Evolutionary conservation across 2,113 vertebrate species (phyloP), one percentile per base, ranked within the genome.

Genomic region (Chloebia gouldiae): DNA sequence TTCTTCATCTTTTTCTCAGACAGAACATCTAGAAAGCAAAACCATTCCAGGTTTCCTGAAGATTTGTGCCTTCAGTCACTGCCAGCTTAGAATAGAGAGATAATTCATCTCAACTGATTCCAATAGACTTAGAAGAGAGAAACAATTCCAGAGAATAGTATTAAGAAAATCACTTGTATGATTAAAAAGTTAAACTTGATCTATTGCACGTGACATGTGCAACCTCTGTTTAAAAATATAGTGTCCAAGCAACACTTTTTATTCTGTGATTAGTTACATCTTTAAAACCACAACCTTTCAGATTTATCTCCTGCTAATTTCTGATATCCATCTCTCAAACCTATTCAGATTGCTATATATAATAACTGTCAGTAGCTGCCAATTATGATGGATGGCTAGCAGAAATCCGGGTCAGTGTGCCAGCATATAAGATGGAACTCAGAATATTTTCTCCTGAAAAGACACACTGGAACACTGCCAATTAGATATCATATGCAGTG

Each of bases 121-220:
- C 11, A 60, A 27, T 0, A 37, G 37, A 56, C 30, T 92, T 63
- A 27, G 63, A 88, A 86, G 54, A 54, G 9, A 10, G 8, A 86
- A 79, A 88, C 7, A 9, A 33, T 51, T 30, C 40, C 71, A 91
- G 72, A 84, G 19, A 93, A 59, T 4, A 68, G 13, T 15, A 68
- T 35, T 78, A 88, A 85, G 51, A 90, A 94, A 83, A 78, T 44
- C 4, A 75, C 31, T 60, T 14, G 31, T 44, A 10, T 25, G 18
- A 35, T 60, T 50, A 80, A 93, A 81, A n/a, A 44, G 6, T 56
- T 76, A 70, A 81, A 44, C 13, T 37, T 71, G 21, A 31, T 61
- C 33, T 53, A 20, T 42, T 75, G 17, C 12, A 63, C 22, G 9
- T 13, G 35, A 84, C 19, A 21, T 0, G 0, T 9, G 7, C 21